Base-by-base conservation (phyloP, 2,113 vertebrate species). In the Microcebus lehilahytsara region DNA sequence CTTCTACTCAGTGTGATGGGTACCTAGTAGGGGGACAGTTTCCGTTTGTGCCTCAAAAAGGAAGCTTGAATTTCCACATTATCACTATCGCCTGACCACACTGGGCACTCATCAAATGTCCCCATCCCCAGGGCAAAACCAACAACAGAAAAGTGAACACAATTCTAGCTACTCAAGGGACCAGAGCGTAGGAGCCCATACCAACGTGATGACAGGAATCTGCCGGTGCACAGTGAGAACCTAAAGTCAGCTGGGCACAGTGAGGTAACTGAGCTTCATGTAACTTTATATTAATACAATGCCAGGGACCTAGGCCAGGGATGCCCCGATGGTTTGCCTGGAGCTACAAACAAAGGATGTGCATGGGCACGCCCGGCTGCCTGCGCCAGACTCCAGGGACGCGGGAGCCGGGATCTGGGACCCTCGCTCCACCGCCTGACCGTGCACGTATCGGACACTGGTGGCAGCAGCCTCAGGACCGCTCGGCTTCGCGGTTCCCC, bases 401-500 rank as follows among this genome's bases (percentile, higher is more conserved):
- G n/a, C 51, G 4, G 14, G 62, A 53, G 13, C n/a, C 7, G 30
- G 62, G 19, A 66, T n/a, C 84, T 20, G 40, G 56, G 37, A 37
- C 60, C 2, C 25, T n/a, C 23, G 0, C 27, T 58, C 25, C 53
- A 49, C 66, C 19, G 11, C 34, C 49, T 51, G 62, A 46, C 75
- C 84, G 2, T 42, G 51, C 3, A 1, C 12, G 13, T 7, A 84
- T 88, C 46, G 4, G 40, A 90, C 98, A 95, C 95, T 92, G 98
- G 93, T 87, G 98, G 98, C 98, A 98, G 94, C 64, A 97, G 40
- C 0, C 93, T 89, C 75, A 83, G 86, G 78, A 25, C 46, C 12
- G 9, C 27, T 42, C 42, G 60, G 30, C 69, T 69, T 30, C 22
- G 78, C 56, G 58, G 77, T 72, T 66, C 12, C 37, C 13, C 17